Evolutionary conservation across 2,113 vertebrate genomes (phyloP).

Genomic region (Thunnus thynnus): DNA sequence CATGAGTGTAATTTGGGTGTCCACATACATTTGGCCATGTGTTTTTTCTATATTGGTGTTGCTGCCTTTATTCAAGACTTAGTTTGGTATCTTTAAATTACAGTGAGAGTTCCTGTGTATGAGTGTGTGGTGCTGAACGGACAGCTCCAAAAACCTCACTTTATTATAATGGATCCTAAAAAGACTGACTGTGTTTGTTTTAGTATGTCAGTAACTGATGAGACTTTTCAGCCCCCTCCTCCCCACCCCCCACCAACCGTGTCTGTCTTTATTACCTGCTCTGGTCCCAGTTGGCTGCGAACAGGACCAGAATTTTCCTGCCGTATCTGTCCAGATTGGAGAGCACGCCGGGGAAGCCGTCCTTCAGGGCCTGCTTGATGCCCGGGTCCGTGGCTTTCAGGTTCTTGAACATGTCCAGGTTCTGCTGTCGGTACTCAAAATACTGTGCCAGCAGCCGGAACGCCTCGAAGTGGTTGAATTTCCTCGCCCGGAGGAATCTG

Average conservation of each 20-base stretch:
- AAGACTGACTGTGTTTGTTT: not conserved
- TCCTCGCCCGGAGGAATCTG: slow-evolving; percentile 95
- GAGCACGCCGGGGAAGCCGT: slow-evolving; percentile 96
- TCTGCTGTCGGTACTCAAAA: slow-evolving; percentile 98
- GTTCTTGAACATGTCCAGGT: slow-evolving; percentile 99
- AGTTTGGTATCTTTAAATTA: too few relatives aligned
- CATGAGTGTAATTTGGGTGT: not conserved
- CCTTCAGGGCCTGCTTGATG: slow-evolving; percentile 98
- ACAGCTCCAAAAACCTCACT: slow-evolving; percentile 54
- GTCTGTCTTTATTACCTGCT: slow-evolving; percentile 90
- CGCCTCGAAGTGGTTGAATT: slow-evolving; percentile 99
- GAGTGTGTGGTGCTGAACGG: slow-evolving; percentile 67
- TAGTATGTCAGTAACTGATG: not conserved
- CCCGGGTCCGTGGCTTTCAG: slow-evolving; percentile 98
- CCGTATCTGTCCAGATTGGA: slow-evolving; percentile 97
- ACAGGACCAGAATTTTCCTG: slow-evolving; percentile 96
- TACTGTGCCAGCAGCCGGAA: slow-evolving; percentile 98
- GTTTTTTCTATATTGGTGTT: not conserved
- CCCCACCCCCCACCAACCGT: not conserved
- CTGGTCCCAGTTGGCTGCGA: slow-evolving; percentile 99
- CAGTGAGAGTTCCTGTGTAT: too few relatives aligned
- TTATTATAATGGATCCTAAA: not conserved
- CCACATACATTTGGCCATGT: not conserved
- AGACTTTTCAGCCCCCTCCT: not conserved
- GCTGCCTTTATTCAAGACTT: not conserved